Conservation (phyloP, 1,140 invertebrate species). For the Atta cephalotes region DNA sequence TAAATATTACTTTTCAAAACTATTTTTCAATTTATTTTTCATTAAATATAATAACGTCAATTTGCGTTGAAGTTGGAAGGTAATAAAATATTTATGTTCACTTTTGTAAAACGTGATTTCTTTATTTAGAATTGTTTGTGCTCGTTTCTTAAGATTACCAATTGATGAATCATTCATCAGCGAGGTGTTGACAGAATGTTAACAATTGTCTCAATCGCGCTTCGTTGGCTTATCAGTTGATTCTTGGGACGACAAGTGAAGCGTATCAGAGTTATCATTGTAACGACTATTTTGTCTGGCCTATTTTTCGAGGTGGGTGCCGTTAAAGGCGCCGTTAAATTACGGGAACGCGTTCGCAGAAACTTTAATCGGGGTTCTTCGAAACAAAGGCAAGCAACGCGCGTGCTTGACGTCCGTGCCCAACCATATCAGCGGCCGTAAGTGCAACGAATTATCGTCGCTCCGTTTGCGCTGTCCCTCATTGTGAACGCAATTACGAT, state of each 20-base stretch:
- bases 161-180: not conserved
- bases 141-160: not conserved
- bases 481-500: not conserved
- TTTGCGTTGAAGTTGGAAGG: too few species aligned
- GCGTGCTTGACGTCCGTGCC: not conserved
- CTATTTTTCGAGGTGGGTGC: conserved; percentile 34
- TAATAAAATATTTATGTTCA: too few species aligned
- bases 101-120: not conserved
- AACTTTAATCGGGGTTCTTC: conserved; percentile 49
- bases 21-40: too few species aligned
- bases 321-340: conserved; percentile 55
- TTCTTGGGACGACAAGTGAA: not conserved
- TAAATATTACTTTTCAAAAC: too few species aligned
- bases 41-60: too few species aligned
- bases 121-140: not conserved
- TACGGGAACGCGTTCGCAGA: conserved; percentile 47
- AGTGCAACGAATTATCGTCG: conserved; percentile 22
- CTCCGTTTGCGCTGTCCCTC: not conserved
- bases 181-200: not conserved
- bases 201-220: not conserved
- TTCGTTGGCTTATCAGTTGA: conserved; percentile 14
- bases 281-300: conserved; percentile 27
- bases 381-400: conserved; percentile 35
- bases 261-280: not conserved
- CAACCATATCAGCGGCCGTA: conserved; percentile 26